A percentile compares a stretch with the other conserved stretches of the same genome.
Conservation (phyloP, 2,888 invertebrate species). For the Chalcosyrphus nemorum region DNA sequence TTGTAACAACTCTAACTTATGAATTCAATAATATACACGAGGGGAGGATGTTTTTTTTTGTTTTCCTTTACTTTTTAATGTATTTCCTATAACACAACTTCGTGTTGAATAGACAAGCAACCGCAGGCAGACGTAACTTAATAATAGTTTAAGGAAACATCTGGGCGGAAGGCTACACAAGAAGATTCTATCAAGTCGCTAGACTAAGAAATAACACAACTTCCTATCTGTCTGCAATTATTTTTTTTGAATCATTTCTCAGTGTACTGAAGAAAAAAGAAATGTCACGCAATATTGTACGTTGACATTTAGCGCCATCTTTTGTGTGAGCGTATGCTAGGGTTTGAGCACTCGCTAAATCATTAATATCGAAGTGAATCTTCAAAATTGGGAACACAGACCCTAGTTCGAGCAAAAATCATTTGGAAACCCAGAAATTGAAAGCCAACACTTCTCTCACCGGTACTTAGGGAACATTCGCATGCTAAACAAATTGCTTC, state of each 20-base stretch:
- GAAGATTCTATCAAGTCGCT: not conserved
- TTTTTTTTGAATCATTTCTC: not conserved
- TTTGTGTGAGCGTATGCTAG: not conserved
- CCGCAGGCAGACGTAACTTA: not conserved
- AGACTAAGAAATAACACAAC: not conserved
- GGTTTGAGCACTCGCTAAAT: no score
- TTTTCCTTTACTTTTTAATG: not conserved
- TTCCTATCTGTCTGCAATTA: not conserved
- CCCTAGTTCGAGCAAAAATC: no score
- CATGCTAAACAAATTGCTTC: constrained; percentile 59
- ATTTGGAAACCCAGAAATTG: no score
- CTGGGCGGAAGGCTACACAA: not conserved
- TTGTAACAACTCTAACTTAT: not conserved
- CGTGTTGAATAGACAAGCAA: no score
- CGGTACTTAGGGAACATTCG: constrained; percentile 63
- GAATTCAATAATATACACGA: not conserved
- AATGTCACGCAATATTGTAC: not conserved
- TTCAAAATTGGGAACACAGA: no score
- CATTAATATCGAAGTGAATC: no score
- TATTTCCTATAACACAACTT: not conserved
- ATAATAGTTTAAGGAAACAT: not conserved
- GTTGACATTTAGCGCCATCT: not conserved
- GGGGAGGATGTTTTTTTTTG: not conserved
- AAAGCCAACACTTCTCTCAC: constrained; percentile 29
- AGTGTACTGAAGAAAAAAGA: not conserved